Evolutionary conservation across 2,113 vertebrate species (phyloP), one percentile per base, ranked within the genome.

Genomic region (crab-eating macaque (Macaca fascicularis)): DNA sequence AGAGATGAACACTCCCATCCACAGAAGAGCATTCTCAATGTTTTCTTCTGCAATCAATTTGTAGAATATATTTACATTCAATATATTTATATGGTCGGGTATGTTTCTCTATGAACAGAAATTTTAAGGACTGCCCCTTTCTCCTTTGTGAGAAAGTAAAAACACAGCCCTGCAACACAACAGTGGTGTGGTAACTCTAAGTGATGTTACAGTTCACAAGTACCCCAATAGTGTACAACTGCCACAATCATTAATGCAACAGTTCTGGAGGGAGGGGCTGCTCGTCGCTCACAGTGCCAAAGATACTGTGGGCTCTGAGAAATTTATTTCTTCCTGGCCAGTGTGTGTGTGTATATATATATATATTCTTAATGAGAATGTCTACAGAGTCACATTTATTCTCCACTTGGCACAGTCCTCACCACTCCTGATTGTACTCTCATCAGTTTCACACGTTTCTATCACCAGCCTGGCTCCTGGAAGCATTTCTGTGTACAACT

Each of bases 191-290:
- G 7, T 25, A 67, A 59, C 40, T n/a, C 1, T 69, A 8, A 13
- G 32, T 45, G 30, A 8, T 16, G 10, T 3, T 35, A 10, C 12
- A 13, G 40, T 45, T 67, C 70, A 23, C 45, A 69, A 6, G 30
- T 52, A 20, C 25, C 32, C 40, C n/a, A 1, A 6, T 0, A 1
- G 19, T 25, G 48, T 32, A 22, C 32, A 5, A 23, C 11, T 20
- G 8, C 19, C 48, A 35, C 13, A 3, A 16, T 10, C 14, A 11
- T 11, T 22, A 67, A 35, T 4, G n/a, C 93, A 40, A 4, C 13
- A 19, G 7, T 23, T 78, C 57, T 32, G 38, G 11, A 50, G 45
- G 10, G 2, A 23, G 40, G 35, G 69, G 13, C 25, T 32, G 32
- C 45, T 4, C 1, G 61, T 25, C 27, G 30, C 16, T 75, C 2